Conservation (phyloP, 2,888 invertebrate species). For the Kuschelorhynchus macadamiae region DNA sequence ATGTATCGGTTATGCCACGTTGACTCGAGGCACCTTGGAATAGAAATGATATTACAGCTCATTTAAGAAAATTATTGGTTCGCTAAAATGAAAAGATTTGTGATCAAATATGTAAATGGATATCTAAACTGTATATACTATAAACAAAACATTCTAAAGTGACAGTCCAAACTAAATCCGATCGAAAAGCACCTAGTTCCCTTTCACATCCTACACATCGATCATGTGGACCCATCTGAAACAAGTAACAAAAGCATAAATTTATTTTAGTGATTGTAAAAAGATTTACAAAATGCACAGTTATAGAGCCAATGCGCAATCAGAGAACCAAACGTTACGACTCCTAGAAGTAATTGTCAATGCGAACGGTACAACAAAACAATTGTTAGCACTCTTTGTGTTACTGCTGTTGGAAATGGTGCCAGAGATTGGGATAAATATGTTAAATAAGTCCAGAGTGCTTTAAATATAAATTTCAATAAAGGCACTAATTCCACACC, state of each 20-base stretch:
- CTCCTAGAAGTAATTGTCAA: too few relatives aligned
- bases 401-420: constrained; percentile 40
- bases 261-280: constrained; percentile 34
- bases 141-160: constrained; percentile 17
- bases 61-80: constrained; percentile 27
- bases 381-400: too few relatives aligned
- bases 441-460: constrained; percentile 53
- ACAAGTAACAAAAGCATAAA: constrained; percentile 31
- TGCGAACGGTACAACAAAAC: too few relatives aligned
- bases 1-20: constrained; percentile 20
- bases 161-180: constrained; percentile 25
- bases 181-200: constrained; percentile 34
- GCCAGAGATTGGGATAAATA: constrained; percentile 53
- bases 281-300: not conserved
- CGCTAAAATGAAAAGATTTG: constrained; percentile 22
- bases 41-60: constrained; percentile 11
- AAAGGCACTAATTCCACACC: constrained; percentile 48
- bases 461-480: constrained; percentile 53
- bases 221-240: constrained; percentile 36
- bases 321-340: too few relatives aligned
- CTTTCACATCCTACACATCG: constrained; percentile 30
- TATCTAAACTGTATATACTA: constrained; percentile 30
- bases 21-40: constrained; percentile 15
- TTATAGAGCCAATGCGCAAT: too few relatives aligned
- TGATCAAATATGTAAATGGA: constrained; percentile 19